phyloP scores from a whole-genome alignment of 2,888 invertebrate genomes.

The Cheilosia grossa region DNA sequence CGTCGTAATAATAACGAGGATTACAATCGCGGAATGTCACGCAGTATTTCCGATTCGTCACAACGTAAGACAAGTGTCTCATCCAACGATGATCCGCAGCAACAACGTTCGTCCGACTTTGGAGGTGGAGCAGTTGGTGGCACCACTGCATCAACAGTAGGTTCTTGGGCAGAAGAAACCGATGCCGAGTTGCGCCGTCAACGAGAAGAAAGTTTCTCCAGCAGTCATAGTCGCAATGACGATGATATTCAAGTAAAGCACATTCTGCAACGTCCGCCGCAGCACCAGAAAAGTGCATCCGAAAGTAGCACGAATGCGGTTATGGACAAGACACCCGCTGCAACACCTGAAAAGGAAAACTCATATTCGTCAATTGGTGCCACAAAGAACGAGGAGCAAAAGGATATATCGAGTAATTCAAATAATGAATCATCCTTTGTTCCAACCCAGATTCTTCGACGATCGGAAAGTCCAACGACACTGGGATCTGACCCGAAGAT shows the following conservation, averaged over 20 bases:
- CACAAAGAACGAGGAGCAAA: slow-evolving; percentile 55
- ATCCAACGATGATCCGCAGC: slow-evolving; percentile 80
- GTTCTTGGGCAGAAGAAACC: slow-evolving; percentile 84
- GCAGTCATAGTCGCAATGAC: slow-evolving; percentile 79
- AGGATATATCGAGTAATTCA: slow-evolving; percentile 37
- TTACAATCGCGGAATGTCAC: slow-evolving; percentile 78
- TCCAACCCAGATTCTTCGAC: slow-evolving; percentile 82
- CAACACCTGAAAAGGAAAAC: slow-evolving; percentile 64
- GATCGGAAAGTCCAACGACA: slow-evolving; percentile 78
- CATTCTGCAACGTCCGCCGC: slow-evolving; percentile 82
- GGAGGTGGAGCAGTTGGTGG: slow-evolving; percentile 58
- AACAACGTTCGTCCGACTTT: slow-evolving; percentile 75
- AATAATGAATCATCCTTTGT: slow-evolving; percentile 72
- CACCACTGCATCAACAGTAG: slow-evolving; percentile 75
- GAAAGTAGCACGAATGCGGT: slow-evolving; percentile 76
- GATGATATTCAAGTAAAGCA: slow-evolving; percentile 82
- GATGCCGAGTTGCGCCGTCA: slow-evolving; percentile 81
- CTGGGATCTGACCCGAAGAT: slow-evolving; percentile 37
- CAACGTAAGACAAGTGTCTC: slow-evolving; percentile 83
- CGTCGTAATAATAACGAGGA: slow-evolving; percentile 78
- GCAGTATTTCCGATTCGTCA: slow-evolving; percentile 83
- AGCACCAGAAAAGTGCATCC: slow-evolving; percentile 79
- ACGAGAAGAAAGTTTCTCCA: slow-evolving; percentile 82
- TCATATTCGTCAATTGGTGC: slow-evolving; percentile 37
- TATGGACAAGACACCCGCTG: slow-evolving; percentile 34